phyloP scores from a whole-genome alignment of 2,113 vertebrate species.

The Montifringilla adamsi region DNA sequence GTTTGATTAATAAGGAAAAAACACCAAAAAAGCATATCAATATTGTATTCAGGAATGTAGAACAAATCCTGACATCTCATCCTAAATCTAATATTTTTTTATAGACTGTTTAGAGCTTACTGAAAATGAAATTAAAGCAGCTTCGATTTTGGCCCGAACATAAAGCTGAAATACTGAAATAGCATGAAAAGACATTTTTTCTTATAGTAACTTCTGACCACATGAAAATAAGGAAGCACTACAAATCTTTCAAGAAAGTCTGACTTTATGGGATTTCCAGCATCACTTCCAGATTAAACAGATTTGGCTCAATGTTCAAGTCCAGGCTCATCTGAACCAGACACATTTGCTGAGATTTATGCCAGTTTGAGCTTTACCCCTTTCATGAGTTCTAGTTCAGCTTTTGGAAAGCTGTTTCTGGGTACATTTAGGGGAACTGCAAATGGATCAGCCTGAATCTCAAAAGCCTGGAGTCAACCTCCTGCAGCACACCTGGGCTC shows the following conservation, averaged over 20 bases:
- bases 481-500: not conserved
- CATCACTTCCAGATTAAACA: constrained; percentile 35
- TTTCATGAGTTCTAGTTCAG: not conserved
- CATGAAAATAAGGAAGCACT: constrained; percentile 22
- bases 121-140: not conserved
- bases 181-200: not conserved
- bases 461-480: not conserved
- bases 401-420: not conserved
- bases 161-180: constrained; percentile 10
- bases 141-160: not conserved
- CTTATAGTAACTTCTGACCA: constrained; percentile 30
- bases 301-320: not conserved
- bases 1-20: not conserved
- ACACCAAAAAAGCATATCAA: not conserved
- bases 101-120: not conserved
- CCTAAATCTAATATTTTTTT: not conserved
- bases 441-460: not conserved
- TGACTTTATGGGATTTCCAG: constrained; percentile 22
- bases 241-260: constrained; percentile 32
- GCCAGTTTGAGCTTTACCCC: not conserved
- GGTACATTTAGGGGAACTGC: not conserved
- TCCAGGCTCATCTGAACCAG: not conserved
- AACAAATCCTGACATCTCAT: not conserved
- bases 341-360: constrained; percentile 5
- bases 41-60: not conserved